Base-by-base conservation (phyloP, 2,888 invertebrate genomes). In the Drepanosiphum platanoidis region DNA sequence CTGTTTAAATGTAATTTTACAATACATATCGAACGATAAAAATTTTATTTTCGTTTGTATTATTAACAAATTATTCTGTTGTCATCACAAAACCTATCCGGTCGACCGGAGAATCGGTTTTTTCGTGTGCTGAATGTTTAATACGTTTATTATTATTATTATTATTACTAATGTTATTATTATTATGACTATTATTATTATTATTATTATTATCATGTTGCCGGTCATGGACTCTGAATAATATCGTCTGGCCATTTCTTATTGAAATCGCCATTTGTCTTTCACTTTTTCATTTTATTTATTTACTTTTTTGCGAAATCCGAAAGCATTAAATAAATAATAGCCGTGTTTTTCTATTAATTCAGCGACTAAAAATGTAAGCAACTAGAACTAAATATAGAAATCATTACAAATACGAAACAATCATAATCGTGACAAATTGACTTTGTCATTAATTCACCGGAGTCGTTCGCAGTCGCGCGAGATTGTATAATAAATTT, bases 291-390 rank as follows among this genome's bases (percentile, higher is more conserved):
- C n/a, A 71, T 71, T 39, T 71, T 18, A 66, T 52, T 61, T 64
- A 64, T 64, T 30, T 34, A 18, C 27, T 71, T 64, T 78, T 78
- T 78, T 75, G n/a, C 34, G 39, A 78, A 78, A 78, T 78, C 78
- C 30, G 64, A 78, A 78, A 78, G 39, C 78, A 78, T 78, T 78
- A 78, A 78, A 64, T 64, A 61, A 78, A 18, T 64, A 78, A 78
- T 64, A 18, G 36, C 15, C 39, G 71, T n/a, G 13, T 71, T 39
- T 66, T 39, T 32, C 34, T 71, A 27, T 71, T 61, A 77, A 61
- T 30, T 78, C 39, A 8, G 39, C 32, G 15, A 27, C 30, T 78
- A 39, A 39, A 78, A 75, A 61, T 39, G 42, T 68, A 79, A 68
- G 36, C 36, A 30, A 61, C 77, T 61, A 36, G 9, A 77, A 77